A percentile compares a stretch with the other conserved stretches of the same genome.
phyloP scores from a whole-genome alignment of 2,888 invertebrate genomes.

The Cephus rjabovi region DNA sequence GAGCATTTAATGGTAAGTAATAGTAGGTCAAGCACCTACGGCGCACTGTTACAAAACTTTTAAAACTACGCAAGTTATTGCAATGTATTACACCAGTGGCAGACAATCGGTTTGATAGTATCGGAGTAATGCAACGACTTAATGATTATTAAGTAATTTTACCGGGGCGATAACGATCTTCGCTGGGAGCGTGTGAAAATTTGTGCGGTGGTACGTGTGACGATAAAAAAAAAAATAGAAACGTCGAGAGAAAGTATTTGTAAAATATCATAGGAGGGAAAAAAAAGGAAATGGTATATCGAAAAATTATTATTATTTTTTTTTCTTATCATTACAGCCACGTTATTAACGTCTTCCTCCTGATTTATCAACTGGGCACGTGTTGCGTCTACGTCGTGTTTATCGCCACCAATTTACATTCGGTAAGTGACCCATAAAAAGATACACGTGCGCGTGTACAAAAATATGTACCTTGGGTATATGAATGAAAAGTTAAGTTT shows the following conservation, averaged over 20 bases:
- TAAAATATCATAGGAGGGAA: too few species aligned
- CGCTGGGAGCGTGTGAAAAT: background rate
- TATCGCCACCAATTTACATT: constrained; percentile 86
- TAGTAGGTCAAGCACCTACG: background rate
- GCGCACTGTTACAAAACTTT: background rate
- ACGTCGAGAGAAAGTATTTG: too few species aligned
- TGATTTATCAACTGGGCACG: constrained; percentile 94
- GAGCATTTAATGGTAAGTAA: background rate
- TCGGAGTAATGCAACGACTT: background rate
- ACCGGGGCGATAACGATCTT: background rate
- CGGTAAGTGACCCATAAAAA: constrained; percentile 64
- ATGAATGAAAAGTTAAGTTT: background rate
- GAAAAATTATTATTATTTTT: background rate
- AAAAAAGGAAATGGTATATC: background rate
- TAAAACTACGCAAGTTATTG: background rate
- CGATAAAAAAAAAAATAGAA: background rate
- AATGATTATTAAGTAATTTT: background rate
- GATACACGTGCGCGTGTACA: background rate
- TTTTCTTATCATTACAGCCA: constrained; percentile 70
- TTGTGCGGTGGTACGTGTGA: background rate
- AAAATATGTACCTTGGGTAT: background rate
- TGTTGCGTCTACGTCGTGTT: constrained; percentile 98
- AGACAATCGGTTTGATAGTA: background rate
- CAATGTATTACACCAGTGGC: background rate
- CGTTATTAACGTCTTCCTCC: constrained; percentile 78